These are phyloP conservation scores for Galleria mellonella DNA, from an alignment of 1,140 invertebrate species.

Conservation along the genomic window DNA sequence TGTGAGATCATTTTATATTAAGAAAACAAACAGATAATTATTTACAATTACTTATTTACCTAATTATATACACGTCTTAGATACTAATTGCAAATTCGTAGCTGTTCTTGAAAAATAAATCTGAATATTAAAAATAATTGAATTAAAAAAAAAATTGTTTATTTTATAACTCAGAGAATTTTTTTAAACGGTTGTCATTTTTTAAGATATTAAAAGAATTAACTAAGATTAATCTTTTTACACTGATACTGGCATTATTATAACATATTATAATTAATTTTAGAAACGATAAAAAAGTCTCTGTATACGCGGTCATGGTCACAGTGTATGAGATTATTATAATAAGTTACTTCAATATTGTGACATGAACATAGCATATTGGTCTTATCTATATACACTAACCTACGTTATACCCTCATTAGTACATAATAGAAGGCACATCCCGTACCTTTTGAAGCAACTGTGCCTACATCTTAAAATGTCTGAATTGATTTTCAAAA, in stretches of 20 bases:
- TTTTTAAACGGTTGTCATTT: too few species aligned
- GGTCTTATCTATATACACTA: conserved; percentile 36
- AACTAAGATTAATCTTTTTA: too few species aligned
- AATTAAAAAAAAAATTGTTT: too few species aligned
- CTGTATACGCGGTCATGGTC: too few species aligned
- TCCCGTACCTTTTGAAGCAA: conserved; percentile 52
- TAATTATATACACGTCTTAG: conserved; percentile 26
- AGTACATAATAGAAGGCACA: conserved; percentile 52
- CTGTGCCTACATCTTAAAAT: not conserved
- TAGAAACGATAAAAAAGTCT: too few species aligned
- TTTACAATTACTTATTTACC: conserved; percentile 28
- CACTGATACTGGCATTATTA: too few species aligned
- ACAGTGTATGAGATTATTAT: not conserved
- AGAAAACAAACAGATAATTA: conserved; percentile 16
- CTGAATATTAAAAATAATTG: too few species aligned
- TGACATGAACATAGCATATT: conserved; percentile 6
- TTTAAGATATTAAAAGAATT: too few species aligned
- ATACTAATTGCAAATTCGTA: conserved; percentile 1
- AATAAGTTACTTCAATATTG: conserved; percentile 3
- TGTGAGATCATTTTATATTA: conserved; percentile 3
- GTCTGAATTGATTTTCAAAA: too few species aligned
- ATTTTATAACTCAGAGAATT: too few species aligned
- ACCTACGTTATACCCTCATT: conserved; percentile 50
- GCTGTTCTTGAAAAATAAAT: not conserved
- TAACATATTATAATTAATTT: too few species aligned